Percentiles rank a stretch among this genome's conserved stretches.
phyloP scores from a whole-genome alignment of 2,113 vertebrate genomes.

The Heteronetta atricapilla region DNA sequence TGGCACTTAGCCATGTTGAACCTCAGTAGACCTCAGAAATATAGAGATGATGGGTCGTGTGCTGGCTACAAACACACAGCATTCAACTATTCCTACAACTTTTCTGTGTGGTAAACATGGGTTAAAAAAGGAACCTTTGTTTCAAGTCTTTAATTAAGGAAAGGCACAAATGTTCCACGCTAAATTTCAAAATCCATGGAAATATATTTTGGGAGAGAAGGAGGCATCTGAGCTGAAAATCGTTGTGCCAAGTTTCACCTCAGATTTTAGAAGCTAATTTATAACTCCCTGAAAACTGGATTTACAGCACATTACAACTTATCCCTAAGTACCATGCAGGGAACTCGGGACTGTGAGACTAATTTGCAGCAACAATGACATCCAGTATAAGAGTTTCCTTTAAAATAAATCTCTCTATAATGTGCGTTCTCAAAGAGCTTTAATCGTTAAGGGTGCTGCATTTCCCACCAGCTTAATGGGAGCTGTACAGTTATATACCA shows the following conservation, averaged over 20 bases:
- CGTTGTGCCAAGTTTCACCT: not conserved
- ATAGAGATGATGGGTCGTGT: not conserved
- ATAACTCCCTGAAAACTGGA: not conserved
- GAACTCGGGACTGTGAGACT: constrained; percentile 10
- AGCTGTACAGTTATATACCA: constrained; percentile 5
- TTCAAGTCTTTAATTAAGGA: not conserved
- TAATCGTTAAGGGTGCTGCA: not conserved
- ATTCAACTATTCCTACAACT: not conserved
- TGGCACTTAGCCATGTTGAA: no score
- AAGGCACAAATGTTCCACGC: not conserved
- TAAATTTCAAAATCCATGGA: not conserved
- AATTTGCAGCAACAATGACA: constrained; percentile 24
- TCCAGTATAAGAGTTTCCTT: not conserved
- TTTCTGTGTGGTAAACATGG: not conserved
- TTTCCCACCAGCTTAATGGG: constrained; percentile 17
- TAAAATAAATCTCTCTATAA: not conserved
- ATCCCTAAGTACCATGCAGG: not conserved
- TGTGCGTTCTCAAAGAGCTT: not conserved
- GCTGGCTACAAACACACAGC: not conserved
- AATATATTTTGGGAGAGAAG: not conserved
- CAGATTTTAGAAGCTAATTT: not conserved
- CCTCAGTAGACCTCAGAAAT: not conserved
- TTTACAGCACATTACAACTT: not conserved
- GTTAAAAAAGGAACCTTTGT: not conserved
- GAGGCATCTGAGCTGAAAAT: not conserved